A percentile compares a stretch with the other conserved stretches of the same genome.
These are phyloP conservation scores for Lytechinus pictus DNA, from an alignment of 35 echinoderm and acorn worm genomes.

Conservation along the genomic window DNA sequence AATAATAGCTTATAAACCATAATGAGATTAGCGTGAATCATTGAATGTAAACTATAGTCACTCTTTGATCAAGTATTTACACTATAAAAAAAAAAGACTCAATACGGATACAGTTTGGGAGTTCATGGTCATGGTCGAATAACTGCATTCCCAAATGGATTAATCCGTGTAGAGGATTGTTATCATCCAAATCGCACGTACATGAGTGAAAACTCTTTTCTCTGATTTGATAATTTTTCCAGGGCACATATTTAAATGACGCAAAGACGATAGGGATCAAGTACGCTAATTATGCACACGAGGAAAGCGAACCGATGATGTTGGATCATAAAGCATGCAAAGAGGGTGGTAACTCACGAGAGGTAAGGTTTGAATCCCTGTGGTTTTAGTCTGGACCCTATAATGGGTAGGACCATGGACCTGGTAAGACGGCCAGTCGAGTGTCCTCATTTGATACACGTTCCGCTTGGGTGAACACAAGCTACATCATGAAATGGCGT, in stretches of 20 bases:
- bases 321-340: conserved; percentile 63
- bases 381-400: background rate
- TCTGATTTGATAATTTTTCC: conserved; percentile 54
- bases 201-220: background rate
- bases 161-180: background rate
- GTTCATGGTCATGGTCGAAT: background rate
- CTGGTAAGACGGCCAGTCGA: too few species aligned
- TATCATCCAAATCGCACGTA: background rate
- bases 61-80: background rate
- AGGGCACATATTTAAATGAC: conserved; percentile 56
- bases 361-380: background rate
- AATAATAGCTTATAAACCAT: background rate
- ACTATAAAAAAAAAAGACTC: too few species aligned
- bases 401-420: background rate
- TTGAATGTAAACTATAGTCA: background rate
- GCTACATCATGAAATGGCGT: too few species aligned
- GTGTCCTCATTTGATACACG: too few species aligned
- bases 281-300: conserved; percentile 68
- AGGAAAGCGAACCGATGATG: conserved; percentile 61
- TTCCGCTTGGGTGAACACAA: too few species aligned
- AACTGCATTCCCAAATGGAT: background rate
- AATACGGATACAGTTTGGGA: too few species aligned
- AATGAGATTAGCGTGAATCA: background rate
- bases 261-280: conserved; percentile 65
- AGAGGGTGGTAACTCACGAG: conserved; percentile 29